These are phyloP conservation scores for Notarius quadriscutis DNA, from an alignment of 2,113 vertebrate genomes.

Conservation along the genomic window DNA sequence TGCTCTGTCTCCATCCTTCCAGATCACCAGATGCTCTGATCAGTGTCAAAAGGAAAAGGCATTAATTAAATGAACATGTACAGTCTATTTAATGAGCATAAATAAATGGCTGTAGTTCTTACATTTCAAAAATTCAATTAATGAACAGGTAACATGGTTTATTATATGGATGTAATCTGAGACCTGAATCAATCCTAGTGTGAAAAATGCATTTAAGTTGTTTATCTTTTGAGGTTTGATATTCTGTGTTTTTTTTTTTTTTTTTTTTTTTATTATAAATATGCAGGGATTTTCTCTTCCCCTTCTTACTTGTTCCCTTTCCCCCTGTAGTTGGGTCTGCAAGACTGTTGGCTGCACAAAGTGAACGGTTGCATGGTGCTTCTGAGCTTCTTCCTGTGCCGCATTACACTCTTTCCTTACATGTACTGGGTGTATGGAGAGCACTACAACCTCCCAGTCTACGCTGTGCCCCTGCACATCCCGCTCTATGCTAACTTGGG, in stretches of 20 bases:
- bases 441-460: slow-evolving; percentile 79
- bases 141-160: background rate
- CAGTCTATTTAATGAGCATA: background rate
- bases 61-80: background rate
- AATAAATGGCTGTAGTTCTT: background rate
- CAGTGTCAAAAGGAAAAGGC: too few species aligned
- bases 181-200: background rate
- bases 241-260: too few species aligned
- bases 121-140: background rate
- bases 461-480: slow-evolving; percentile 86
- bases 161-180: background rate
- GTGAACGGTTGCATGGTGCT: slow-evolving; percentile 86
- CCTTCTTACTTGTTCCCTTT: background rate
- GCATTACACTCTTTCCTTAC: slow-evolving; percentile 93
- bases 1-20: too few species aligned
- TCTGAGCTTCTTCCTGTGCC: slow-evolving; percentile 89
- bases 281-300: too few species aligned
- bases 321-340: slow-evolving; percentile 80
- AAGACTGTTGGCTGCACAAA: slow-evolving; percentile 90
- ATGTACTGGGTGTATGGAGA: slow-evolving; percentile 90
- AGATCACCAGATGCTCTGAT: too few species aligned
- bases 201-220: background rate
- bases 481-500: slow-evolving; percentile 85
- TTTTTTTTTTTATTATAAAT: background rate
- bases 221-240: background rate